phyloP scores from a whole-genome alignment of 2,113 vertebrate genomes.

The Myrmophylax atrothorax region DNA sequence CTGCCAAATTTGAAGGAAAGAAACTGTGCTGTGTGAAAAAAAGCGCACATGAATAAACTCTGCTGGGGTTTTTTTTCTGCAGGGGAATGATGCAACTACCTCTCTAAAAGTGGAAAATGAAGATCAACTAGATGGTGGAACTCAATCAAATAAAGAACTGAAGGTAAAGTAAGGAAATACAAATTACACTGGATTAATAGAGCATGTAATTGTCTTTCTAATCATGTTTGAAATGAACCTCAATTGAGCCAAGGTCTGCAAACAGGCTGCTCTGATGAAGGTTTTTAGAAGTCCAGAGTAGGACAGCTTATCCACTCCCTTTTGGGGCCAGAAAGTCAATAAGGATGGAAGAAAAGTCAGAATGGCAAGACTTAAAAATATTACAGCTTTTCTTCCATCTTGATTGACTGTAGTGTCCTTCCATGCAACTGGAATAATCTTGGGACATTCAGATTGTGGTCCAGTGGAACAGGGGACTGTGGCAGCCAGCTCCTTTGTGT shows the following conservation, averaged over 20 bases:
- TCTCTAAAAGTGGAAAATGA: conserved; percentile 53
- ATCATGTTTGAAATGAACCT: neutral
- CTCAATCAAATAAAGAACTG: conserved; percentile 28
- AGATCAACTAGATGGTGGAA: conserved; percentile 57
- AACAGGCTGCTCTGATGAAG: neutral
- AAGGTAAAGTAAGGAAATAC: conserved; percentile 51
- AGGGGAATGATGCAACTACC: conserved; percentile 66
- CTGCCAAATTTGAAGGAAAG: neutral
- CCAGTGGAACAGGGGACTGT: neutral
- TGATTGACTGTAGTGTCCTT: neutral
- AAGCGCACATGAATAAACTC: neutral
- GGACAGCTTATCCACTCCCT: neutral
- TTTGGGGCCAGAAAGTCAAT: neutral
- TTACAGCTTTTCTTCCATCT: no score
- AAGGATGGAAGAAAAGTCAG: neutral
- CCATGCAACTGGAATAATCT: neutral
- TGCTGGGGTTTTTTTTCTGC: neutral
- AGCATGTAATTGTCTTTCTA: neutral
- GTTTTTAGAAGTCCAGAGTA: neutral
- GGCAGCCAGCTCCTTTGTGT: neutral
- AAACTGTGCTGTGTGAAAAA: neutral
- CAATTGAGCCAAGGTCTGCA: neutral
- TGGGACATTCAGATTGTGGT: neutral
- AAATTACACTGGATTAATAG: neutral
- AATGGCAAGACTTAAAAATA: no score